Conservation (phyloP, 2,888 invertebrate genomes). For the Strigamia transsilvanica region DNA sequence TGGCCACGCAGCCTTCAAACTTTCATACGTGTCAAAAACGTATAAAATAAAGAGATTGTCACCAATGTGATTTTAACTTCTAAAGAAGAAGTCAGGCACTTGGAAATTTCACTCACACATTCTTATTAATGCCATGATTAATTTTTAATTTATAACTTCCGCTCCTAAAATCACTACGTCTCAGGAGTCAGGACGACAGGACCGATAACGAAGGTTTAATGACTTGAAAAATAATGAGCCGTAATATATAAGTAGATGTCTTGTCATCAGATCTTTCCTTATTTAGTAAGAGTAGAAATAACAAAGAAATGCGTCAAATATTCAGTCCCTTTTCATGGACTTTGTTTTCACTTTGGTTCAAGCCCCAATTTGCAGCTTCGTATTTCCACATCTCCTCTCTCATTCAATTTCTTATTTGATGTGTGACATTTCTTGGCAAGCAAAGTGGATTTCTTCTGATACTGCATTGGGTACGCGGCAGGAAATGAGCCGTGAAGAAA, state of each 20-base stretch:
- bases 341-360: constrained; percentile 11
- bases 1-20: constrained; percentile 24
- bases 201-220: too few relatives aligned
- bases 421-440: constrained; percentile 48
- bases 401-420: constrained; percentile 36
- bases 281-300: neutral
- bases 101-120: too few relatives aligned
- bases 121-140: too few relatives aligned
- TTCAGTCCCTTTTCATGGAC: neutral
- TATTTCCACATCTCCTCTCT: constrained; percentile 9
- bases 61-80: neutral
- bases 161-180: too few relatives aligned
- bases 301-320: neutral
- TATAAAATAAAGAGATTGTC: neutral
- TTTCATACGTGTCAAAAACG: constrained; percentile 33
- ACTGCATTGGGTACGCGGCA: constrained; percentile 1
- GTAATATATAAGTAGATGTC: too few relatives aligned
- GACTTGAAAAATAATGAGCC: too few relatives aligned
- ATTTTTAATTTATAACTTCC: too few relatives aligned
- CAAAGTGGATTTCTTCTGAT: constrained; percentile 43
- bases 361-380: constrained; percentile 37
- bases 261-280: too few relatives aligned
- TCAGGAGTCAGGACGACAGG: too few relatives aligned
- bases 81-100: too few relatives aligned
- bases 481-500: constrained; percentile 44